Evolutionary conservation across 37 sponge, comb jelly and placozoan genomes (phyloP), one percentile per base, ranked within the genome.

Genomic region (Bolinopsis microptera): DNA sequence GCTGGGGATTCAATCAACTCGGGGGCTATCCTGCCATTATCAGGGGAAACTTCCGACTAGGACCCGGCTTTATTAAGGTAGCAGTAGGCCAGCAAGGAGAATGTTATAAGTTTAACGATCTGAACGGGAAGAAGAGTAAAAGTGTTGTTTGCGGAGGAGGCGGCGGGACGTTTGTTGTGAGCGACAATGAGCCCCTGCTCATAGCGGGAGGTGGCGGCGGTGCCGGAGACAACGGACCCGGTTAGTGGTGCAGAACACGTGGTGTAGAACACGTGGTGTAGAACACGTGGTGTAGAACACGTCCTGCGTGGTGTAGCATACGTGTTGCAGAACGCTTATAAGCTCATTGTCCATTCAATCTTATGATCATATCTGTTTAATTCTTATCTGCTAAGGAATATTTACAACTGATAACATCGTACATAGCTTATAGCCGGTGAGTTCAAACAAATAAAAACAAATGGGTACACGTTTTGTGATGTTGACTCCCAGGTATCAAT

Each of bases 151-250:
- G 90, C 28, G 90, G 90, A 2, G 90, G 90, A 0, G 90, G 90
- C 13, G 90, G 90, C 24, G 90, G 90, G 26, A 41, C 90, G 21
- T 86, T 86, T 30, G 90, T 86, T 2, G 90, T 86, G 9, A n/a
- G 36, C 1, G 90, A 27, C 26, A 39, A 27, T 23, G 48, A 26
- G 36, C 36, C 26, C 28, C 61, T n/a, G 25, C 40, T 40, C 27
- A 22, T 86, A 2, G 61, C 35, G 0, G 90, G 26, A n/a, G 90
- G 61, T 28, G 90, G 90, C 34, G 90, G 90, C 90, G 90, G 90
- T 26, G 90, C 61, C 5, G 90, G 90, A 1, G 90, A 86, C 90
- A 41, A 86, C 90, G 90, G 90, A 3, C 61, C 41, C 18, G 90
- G 90, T 86, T 25, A 86, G 90, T 24, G 8, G 24, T 83, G n/a